Evolutionary conservation across 2,113 vertebrate genomes (phyloP).

Genomic region (Coptodon bakossiorum): DNA sequence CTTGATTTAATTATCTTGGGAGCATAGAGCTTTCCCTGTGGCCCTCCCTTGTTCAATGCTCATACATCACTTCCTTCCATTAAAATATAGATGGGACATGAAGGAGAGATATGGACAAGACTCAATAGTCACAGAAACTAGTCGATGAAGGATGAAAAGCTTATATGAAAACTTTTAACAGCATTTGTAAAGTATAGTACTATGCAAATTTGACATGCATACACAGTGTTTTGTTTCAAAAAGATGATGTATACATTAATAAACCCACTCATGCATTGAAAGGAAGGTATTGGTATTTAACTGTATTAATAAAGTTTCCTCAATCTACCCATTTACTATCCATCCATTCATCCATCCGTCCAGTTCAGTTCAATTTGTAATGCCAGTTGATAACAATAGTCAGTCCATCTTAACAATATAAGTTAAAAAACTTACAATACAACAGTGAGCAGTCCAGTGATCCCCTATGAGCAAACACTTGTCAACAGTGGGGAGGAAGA

Average conservation of each 20-base stretch:
- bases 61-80: constrained; percentile 34
- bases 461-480: not conserved
- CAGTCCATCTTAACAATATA: not conserved
- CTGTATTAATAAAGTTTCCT: not conserved
- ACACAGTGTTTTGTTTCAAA: not conserved
- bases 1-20: constrained; percentile 65
- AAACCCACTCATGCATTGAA: not conserved
- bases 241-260: not conserved
- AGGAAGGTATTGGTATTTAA: not conserved
- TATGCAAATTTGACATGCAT: not conserved
- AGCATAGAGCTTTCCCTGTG: constrained; percentile 30
- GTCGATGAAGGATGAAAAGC: not conserved
- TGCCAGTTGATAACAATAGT: not conserved
- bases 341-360: not conserved
- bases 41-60: constrained; percentile 38
- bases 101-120: constrained; percentile 2
- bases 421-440: not conserved
- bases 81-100: constrained; percentile 26
- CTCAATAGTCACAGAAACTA: not conserved
- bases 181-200: not conserved
- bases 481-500: not conserved
- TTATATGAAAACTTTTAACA: not conserved
- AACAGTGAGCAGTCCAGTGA: not conserved
- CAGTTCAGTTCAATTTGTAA: not conserved
- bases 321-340: not conserved